Conservation (phyloP, 2,888 invertebrate species). For the Drosophila monieri region DNA sequence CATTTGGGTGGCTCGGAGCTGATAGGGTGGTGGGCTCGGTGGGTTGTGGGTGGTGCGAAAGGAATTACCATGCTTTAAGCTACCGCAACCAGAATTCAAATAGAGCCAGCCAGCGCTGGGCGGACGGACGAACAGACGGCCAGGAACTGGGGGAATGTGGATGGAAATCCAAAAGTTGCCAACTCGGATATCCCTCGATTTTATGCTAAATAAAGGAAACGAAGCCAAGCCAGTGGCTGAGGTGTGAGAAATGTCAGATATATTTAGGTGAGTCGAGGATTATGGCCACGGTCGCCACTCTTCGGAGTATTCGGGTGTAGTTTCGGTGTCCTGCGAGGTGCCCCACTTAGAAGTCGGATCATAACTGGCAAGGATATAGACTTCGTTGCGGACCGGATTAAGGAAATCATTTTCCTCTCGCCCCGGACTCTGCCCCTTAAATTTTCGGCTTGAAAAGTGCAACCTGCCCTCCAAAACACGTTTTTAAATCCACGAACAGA, state of each 20-base stretch:
- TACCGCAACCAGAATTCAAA: conserved; percentile 55
- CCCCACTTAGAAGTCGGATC: not conserved
- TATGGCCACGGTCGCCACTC: not conserved
- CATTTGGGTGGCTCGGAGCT: conserved; percentile 2
- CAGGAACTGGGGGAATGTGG: conserved; percentile 34
- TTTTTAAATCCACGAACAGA: conserved; percentile 9
- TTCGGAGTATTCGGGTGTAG: not conserved
- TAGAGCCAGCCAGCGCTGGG: not conserved
- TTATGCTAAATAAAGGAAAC: conserved; percentile 11
- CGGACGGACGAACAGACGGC: not conserved
- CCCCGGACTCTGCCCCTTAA: not conserved
- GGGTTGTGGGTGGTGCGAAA: conserved; percentile 29
- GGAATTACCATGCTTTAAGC: conserved; percentile 79
- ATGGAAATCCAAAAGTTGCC: conserved; percentile 28
- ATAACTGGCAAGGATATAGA: not conserved
- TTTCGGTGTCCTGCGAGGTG: not conserved
- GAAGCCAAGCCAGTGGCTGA: not conserved
- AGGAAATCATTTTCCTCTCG: not conserved
- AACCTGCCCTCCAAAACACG: not conserved
- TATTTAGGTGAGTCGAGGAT: conserved; percentile 3
- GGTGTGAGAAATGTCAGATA: conserved; percentile 12
- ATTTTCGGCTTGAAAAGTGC: not conserved
- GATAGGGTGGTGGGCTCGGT: not conserved
- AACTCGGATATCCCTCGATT: conserved; percentile 16
- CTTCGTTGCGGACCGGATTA: not conserved